These are phyloP conservation scores for Anticlea derivata DNA, from an alignment of 2,888 invertebrate genomes.

Conservation along the genomic window DNA sequence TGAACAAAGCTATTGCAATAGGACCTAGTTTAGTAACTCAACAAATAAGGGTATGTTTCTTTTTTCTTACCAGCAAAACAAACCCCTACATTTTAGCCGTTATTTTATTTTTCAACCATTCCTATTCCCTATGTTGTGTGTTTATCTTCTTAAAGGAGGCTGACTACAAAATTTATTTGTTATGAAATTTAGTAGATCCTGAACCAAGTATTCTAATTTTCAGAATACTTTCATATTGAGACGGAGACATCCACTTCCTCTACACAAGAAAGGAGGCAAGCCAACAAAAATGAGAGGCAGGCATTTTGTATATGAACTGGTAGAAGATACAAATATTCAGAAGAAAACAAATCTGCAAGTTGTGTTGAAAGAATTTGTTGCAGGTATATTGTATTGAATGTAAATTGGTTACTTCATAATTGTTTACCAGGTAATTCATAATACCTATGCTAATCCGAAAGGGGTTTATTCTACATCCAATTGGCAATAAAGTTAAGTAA, in stretches of 20 bases:
- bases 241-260: conserved; percentile 82
- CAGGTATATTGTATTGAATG: conserved; percentile 74
- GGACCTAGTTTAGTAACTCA: conserved; percentile 51
- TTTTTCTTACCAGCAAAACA: background rate
- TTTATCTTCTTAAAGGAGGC: too few species aligned
- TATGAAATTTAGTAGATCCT: too few species aligned
- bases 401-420: too few species aligned
- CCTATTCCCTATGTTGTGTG: too few species aligned
- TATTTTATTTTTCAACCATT: too few species aligned
- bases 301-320: conserved; percentile 89
- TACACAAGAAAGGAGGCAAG: conserved; percentile 84
- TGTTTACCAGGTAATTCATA: too few species aligned
- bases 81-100: too few species aligned
- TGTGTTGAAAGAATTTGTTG: conserved; percentile 88
- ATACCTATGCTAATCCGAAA: too few species aligned
- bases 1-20: conserved; percentile 42
- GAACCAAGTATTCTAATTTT: conserved; percentile 38
- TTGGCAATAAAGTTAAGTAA: too few species aligned
- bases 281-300: conserved; percentile 81
- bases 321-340: conserved; percentile 84
- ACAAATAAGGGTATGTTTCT: conserved; percentile 62
- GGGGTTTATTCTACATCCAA: too few species aligned
- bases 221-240: conserved; percentile 91
- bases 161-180: too few species aligned
- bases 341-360: conserved; percentile 85